phyloP scores from a whole-genome alignment of 2,797 vertebrate species.

The Sebastes ruberrimus region DNA sequence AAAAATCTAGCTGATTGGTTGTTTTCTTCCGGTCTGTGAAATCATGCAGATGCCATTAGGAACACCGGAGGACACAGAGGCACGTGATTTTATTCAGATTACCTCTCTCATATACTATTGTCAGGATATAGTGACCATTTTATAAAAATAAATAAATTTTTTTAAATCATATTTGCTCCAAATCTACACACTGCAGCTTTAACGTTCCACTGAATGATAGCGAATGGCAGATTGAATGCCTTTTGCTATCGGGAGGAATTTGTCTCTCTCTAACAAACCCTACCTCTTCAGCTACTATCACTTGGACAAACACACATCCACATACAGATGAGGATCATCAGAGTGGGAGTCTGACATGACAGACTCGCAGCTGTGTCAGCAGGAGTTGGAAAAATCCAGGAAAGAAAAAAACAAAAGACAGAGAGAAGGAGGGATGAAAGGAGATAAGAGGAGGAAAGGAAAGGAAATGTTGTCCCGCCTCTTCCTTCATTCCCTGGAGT shows the following conservation, averaged over 20 bases:
- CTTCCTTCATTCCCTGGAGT: background rate
- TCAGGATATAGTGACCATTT: too few species aligned
- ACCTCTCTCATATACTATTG: too few species aligned
- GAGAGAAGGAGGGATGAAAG: conserved; percentile 25
- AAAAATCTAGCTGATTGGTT: too few species aligned
- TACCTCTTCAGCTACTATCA: conserved; percentile 17
- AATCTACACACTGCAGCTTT: too few species aligned
- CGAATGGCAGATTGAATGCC: background rate
- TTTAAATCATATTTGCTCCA: too few species aligned
- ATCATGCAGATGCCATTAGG: too few species aligned
- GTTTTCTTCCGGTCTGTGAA: too few species aligned
- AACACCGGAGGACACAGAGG: too few species aligned
- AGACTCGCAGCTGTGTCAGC: conserved; percentile 71
- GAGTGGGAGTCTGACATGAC: conserved; percentile 51
- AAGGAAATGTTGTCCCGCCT: conserved; percentile 29
- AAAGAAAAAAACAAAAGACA: conserved; percentile 4
- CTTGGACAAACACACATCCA: conserved; percentile 53
- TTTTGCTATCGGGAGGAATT: conserved; percentile 8
- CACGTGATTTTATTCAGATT: too few species aligned
- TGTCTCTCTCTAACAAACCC: conserved; percentile 9
- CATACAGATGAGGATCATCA: conserved; percentile 38
- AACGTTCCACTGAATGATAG: background rate
- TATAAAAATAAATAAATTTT: too few species aligned
- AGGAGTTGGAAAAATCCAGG: conserved; percentile 43
- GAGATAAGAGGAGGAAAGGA: conserved; percentile 54